phyloP scores from a whole-genome alignment of 1,140 invertebrate species.

The Dreissena polymorpha region DNA sequence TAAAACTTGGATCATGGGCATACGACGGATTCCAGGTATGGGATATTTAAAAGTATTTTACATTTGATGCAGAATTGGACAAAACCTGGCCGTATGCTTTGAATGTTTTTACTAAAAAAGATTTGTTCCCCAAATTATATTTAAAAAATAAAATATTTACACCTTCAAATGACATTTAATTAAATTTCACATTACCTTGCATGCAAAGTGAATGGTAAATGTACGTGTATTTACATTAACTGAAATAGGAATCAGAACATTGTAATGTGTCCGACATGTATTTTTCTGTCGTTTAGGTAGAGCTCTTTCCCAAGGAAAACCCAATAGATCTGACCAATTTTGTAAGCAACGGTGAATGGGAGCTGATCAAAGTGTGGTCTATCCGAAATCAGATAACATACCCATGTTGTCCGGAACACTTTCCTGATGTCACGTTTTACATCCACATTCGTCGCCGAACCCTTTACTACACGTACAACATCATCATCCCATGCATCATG shows the following conservation, averaged over 20 bases:
- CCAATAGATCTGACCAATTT: constrained; percentile 83
- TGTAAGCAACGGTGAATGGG: constrained; percentile 84
- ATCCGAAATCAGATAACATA: constrained; percentile 64
- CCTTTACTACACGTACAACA: constrained; percentile 76
- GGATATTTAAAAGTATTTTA: not conserved
- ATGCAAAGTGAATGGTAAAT: no score
- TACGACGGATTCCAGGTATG: constrained; percentile 78
- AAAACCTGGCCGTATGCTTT: no score
- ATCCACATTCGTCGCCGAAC: constrained; percentile 74
- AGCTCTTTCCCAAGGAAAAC: constrained; percentile 81
- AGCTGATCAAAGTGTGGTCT: constrained; percentile 79
- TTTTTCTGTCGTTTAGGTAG: constrained; percentile 76
- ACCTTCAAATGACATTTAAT: no score
- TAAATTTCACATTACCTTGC: no score
- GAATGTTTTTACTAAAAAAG: no score
- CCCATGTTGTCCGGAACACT: constrained; percentile 80
- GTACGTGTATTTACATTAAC: no score
- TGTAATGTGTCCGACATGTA: not conserved
- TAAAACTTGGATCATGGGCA: constrained; percentile 78
- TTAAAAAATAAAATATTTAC: no score
- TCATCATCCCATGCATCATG: constrained; percentile 76
- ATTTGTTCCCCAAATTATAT: no score
- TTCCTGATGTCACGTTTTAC: constrained; percentile 82
- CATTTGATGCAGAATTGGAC: no score
- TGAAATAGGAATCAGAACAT: no score